Evolutionary conservation across 2,888 invertebrate genomes (phyloP).

Genomic region (Rhamphomyia laevipes): DNA sequence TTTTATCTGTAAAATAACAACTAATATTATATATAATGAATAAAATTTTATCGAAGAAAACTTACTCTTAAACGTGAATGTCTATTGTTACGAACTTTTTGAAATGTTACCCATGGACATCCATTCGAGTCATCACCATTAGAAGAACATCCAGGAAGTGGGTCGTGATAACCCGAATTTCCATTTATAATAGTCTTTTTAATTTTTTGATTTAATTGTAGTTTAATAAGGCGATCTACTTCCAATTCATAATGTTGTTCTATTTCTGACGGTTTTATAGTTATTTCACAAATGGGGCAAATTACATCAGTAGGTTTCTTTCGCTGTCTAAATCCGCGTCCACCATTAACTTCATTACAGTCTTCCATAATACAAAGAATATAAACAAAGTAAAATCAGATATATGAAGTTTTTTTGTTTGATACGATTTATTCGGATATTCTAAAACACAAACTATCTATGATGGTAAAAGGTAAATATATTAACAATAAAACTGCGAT

Average conservation of each 20-base stretch:
- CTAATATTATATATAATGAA: background rate
- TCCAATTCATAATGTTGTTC: slow-evolving; percentile 72
- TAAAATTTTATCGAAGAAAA: background rate
- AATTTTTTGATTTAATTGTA: slow-evolving; percentile 20
- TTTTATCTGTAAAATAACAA: slow-evolving; percentile 36
- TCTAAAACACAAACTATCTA: too few species aligned
- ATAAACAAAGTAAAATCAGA: too few species aligned
- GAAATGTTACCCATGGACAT: slow-evolving; percentile 57
- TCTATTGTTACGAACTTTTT: slow-evolving; percentile 60
- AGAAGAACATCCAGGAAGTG: slow-evolving; percentile 15
- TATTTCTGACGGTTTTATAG: slow-evolving; percentile 70
- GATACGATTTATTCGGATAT: too few species aligned
- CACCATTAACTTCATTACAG: background rate
- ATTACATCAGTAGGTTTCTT: background rate
- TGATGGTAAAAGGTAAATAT: too few species aligned
- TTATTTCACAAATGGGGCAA: slow-evolving; percentile 83
- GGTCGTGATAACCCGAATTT: slow-evolving; percentile 18
- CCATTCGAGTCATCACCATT: slow-evolving; percentile 6
- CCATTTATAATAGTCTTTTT: slow-evolving; percentile 12
- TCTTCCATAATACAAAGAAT: too few species aligned
- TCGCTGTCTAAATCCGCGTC: background rate
- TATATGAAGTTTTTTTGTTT: too few species aligned
- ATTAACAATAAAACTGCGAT: too few species aligned
- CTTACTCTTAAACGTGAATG: slow-evolving; percentile 48
- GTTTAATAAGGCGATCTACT: slow-evolving; percentile 56